phyloP scores from a whole-genome alignment of 2,113 vertebrate genomes.

The Corythaeola cristata region DNA sequence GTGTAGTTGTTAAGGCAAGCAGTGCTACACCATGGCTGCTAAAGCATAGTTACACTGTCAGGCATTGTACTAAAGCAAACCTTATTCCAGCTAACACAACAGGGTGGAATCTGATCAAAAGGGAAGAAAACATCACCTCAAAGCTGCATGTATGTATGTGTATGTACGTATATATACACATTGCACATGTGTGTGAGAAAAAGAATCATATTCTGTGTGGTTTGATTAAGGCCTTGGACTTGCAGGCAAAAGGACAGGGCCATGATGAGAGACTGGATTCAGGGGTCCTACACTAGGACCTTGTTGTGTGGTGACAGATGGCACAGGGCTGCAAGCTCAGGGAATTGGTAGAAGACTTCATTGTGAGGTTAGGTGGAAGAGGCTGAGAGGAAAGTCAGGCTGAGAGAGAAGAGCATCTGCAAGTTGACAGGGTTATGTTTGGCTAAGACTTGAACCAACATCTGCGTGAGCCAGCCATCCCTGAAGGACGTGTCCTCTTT shows the following conservation, averaged over 20 bases:
- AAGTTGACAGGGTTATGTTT: background rate
- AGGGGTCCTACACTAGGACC: accelerated
- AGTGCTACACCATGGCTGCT: background rate
- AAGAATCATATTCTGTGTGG: background rate
- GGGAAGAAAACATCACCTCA: background rate
- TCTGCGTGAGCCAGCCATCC: background rate
- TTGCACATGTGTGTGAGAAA: accelerated
- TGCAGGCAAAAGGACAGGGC: background rate
- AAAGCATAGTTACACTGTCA: background rate
- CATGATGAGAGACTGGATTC: background rate
- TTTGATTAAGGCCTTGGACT: background rate
- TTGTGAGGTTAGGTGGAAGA: background rate
- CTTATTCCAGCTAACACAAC: no score
- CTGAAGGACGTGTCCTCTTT: background rate
- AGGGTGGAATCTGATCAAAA: background rate
- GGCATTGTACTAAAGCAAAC: background rate
- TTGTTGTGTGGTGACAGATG: background rate
- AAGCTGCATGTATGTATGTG: background rate
- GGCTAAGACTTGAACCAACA: background rate
- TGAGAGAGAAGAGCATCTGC: background rate
- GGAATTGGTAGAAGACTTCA: background rate
- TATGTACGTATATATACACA: no score
- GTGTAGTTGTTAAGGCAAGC: background rate
- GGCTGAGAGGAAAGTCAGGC: background rate
- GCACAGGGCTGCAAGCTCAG: background rate